phyloP scores from a whole-genome alignment of 2,888 invertebrate species.

The Epinotia ramella region DNA sequence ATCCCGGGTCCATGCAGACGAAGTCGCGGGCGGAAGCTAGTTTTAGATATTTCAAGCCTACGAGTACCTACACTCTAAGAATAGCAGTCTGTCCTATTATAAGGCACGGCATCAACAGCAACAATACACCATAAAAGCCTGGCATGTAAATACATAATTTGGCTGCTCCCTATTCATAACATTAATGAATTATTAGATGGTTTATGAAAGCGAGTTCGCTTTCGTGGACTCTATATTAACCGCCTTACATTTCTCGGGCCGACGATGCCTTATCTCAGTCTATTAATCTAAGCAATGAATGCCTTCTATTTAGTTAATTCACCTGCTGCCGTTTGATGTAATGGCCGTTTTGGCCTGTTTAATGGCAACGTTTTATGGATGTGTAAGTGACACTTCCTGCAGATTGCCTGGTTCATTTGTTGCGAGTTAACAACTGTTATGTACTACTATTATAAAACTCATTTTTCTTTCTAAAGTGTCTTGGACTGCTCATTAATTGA shows the following conservation, averaged over 20 bases:
- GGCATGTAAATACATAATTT: slow-evolving; percentile 44
- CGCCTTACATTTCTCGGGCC: slow-evolving; percentile 59
- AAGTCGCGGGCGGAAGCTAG: no score
- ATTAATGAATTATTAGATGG: slow-evolving; percentile 45
- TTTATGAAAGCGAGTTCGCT: slow-evolving; percentile 47
- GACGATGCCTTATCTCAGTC: slow-evolving; percentile 63
- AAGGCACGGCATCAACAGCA: slow-evolving; percentile 15
- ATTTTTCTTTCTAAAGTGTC: not conserved
- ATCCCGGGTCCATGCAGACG: no score
- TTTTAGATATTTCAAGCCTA: not conserved
- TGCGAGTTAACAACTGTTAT: slow-evolving; percentile 17
- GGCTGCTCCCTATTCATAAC: slow-evolving; percentile 41
- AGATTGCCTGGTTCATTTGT: slow-evolving; percentile 45
- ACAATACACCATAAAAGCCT: slow-evolving; percentile 35
- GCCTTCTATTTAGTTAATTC: slow-evolving; percentile 67
- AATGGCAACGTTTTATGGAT: slow-evolving; percentile 57
- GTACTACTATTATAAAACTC: not conserved
- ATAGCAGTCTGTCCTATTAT: not conserved
- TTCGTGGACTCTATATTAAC: slow-evolving; percentile 48
- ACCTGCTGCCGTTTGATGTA: slow-evolving; percentile 69
- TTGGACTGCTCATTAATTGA: no score
- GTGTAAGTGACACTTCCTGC: slow-evolving; percentile 39
- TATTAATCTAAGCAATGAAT: slow-evolving; percentile 68
- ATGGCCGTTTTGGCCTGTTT: slow-evolving; percentile 64
- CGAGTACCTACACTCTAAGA: not conserved